These are phyloP conservation scores for Deroptyus accipitrinus DNA, from an alignment of 2,113 vertebrate genomes.

Conservation along the genomic window DNA sequence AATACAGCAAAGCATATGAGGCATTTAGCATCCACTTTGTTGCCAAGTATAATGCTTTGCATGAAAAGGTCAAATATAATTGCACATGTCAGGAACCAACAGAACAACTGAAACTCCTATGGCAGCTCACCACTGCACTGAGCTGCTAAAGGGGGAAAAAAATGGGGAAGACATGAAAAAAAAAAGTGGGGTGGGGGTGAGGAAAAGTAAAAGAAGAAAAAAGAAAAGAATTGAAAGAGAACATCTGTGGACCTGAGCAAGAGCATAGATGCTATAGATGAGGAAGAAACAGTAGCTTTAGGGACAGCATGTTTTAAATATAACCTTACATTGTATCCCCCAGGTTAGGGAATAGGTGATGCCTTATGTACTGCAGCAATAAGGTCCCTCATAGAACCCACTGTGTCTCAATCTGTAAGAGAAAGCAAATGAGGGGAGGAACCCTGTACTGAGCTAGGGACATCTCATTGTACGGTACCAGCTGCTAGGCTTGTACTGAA, in stretches of 20 bases:
- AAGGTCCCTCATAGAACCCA: neutral
- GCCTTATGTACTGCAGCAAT: neutral
- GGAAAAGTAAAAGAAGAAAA: neutral
- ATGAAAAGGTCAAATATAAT: slow-evolving; percentile 14
- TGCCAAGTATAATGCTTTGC: neutral
- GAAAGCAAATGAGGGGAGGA: neutral
- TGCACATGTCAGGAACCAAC: neutral
- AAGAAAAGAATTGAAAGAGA: neutral
- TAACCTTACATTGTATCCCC: neutral
- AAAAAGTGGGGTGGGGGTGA: neutral
- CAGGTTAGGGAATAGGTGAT: neutral
- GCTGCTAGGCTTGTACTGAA: neutral
- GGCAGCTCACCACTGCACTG: neutral
- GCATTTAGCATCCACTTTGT: neutral
- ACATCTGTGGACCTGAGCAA: neutral
- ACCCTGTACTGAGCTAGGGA: neutral
- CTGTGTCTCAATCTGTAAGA: neutral
- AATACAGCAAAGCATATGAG: neutral
- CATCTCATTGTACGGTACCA: neutral
- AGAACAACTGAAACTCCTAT: neutral
- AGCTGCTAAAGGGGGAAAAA: neutral
- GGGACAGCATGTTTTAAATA: neutral
- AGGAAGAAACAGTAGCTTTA: neutral
- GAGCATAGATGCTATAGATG: neutral
- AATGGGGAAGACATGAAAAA: neutral